Percentiles rank a stretch among this genome's conserved stretches.
Conservation (phyloP, 2,797 vertebrate genomes). For the Iguana delicatissima region DNA sequence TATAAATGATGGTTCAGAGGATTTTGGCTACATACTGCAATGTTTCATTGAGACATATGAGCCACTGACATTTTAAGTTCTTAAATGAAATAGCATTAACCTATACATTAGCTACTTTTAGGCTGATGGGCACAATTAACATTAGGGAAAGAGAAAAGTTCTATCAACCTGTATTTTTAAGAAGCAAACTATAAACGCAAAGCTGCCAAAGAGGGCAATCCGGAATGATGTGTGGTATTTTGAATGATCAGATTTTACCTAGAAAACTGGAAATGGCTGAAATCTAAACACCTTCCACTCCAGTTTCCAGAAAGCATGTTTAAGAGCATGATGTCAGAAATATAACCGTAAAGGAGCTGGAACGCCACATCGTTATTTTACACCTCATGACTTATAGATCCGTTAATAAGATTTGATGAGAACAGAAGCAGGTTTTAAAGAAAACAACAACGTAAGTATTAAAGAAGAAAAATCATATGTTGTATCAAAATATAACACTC, state of each 20-base stretch:
- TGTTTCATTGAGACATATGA: slow-evolving; percentile 17
- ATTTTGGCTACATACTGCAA: background rate
- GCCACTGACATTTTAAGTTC: background rate
- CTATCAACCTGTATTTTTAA: background rate
- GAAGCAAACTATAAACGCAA: background rate
- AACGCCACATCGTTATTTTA: background rate
- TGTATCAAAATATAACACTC: background rate
- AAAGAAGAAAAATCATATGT: background rate
- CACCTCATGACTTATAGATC: background rate
- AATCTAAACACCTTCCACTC: background rate
- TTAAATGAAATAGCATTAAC: background rate
- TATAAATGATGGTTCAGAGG: slow-evolving; percentile 8
- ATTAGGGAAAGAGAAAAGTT: background rate
- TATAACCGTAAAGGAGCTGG: background rate
- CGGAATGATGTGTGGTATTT: slow-evolving; percentile 34
- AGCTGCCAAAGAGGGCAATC: background rate
- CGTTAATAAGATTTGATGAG: background rate
- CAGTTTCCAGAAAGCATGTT: background rate
- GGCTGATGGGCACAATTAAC: background rate
- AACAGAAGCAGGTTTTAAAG: background rate
- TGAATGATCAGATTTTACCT: background rate
- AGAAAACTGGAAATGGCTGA: background rate
- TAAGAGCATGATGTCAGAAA: background rate
- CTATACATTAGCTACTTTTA: slow-evolving; percentile 31
- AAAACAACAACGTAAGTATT: background rate